Evolutionary conservation across 2,797 vertebrate genomes (phyloP), one percentile per base, ranked within the genome.

Genomic region (Moxostoma hubbsi): DNA sequence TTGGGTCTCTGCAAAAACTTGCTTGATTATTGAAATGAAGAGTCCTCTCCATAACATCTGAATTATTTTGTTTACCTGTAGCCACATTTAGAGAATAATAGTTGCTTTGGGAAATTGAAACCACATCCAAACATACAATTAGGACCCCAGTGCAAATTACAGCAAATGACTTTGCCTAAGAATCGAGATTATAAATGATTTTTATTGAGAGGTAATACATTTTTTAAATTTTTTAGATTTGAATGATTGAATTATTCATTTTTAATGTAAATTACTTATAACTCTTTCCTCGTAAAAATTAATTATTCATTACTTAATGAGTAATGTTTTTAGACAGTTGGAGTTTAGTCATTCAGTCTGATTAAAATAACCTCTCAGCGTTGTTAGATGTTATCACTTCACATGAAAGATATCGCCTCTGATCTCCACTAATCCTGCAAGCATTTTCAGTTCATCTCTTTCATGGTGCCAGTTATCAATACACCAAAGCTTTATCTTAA

Each of bases 231-330:
- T 73, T 54, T 68, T 58, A 13, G 47, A 70, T 76, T 83, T 50
- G 36, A 81, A 65, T 13, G 50, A 75, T 74, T 77, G 78, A 84
- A 84, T 81, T 84, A 84, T 84, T 81, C 50, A 84, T 77, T 59
- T 61, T 46, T 78, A 59, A 79, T 80, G 71, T 83, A 75, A 85
- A 83, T 79, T 77, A 82, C 79, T 87, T 80, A 67, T 78, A 75
- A 85, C 64, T 58, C 18, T 18, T 50, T 36, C 64, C 65, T 67
- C 67, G 75, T 83, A 77, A 79, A 66, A 69, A 75, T 73, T 78
- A 11, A 84, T 83, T 77, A 82, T 84, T 80, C 64, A 70, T 64
- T 12, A 75, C 79, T 55, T 45, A 53, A 75, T 59, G 66, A 72
- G 66, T 67, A 72, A 61, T 11, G 9, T 73, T 61, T 81, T 67